phyloP scores from a whole-genome alignment of 2,113 vertebrate species.

The Abramis brama region DNA sequence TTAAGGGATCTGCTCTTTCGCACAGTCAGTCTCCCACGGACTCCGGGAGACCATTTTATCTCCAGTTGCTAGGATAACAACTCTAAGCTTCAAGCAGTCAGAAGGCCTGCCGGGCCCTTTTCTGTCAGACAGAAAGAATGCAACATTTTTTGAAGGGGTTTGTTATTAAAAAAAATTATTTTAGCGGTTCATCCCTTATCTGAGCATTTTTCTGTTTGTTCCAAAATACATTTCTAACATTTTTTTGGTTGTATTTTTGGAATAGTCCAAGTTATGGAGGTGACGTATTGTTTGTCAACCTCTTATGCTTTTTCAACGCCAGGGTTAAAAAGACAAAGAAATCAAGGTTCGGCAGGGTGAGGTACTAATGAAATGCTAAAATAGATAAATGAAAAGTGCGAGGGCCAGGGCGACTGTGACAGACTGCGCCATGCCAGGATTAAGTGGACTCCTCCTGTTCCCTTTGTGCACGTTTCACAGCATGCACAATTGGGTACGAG shows the following conservation, averaged over 20 bases:
- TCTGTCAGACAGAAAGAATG: conserved; percentile 58
- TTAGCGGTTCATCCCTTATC: conserved; percentile 51
- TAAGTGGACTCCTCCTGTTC: conserved; percentile 76
- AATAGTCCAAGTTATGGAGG: neutral
- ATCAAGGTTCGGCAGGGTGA: conserved; percentile 53
- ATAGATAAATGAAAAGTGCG: conserved; percentile 58
- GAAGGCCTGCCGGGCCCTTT: conserved; percentile 61
- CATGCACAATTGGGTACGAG: conserved; percentile 50
- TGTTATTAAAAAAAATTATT: conserved; percentile 61
- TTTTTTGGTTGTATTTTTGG: conserved; percentile 23
- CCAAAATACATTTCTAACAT: conserved; percentile 20
- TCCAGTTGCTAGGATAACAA: conserved; percentile 72
- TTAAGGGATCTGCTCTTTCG: conserved; percentile 69
- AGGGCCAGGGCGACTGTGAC: conserved; percentile 58
- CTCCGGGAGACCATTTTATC: conserved; percentile 68
- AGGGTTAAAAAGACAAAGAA: conserved; percentile 69
- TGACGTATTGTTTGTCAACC: conserved; percentile 1
- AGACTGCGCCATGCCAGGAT: conserved; percentile 65
- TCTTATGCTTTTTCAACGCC: conserved; percentile 60
- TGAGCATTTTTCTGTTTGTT: conserved; percentile 27
- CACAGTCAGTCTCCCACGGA: conserved; percentile 69
- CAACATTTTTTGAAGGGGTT: conserved; percentile 38
- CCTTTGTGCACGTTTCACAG: conserved; percentile 72
- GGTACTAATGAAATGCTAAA: conserved; percentile 70
- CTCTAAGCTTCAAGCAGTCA: conserved; percentile 68